Evolutionary conservation across 2,888 invertebrate species (phyloP).

Genomic region (Scaptomyza caliginosa): DNA sequence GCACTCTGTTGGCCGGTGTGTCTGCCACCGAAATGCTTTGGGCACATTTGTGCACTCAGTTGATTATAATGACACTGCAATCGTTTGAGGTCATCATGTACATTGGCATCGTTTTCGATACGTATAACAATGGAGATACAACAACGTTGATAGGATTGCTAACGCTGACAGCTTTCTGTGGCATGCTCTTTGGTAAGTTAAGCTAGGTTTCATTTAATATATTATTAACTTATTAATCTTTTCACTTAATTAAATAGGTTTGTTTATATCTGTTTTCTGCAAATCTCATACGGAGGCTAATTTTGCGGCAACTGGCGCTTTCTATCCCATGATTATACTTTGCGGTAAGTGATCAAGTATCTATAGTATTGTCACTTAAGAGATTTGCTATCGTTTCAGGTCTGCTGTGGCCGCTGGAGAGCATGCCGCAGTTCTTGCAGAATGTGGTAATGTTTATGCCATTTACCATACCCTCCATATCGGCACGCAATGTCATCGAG

Average conservation of each 20-base stretch:
- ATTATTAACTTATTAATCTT: background rate
- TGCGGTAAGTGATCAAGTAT: conserved; percentile 87
- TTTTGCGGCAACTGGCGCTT: conserved; percentile 93
- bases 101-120: conserved; percentile 83
- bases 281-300: conserved; percentile 92
- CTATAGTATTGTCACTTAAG: background rate
- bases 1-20: conserved; percentile 94
- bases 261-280: conserved; percentile 92
- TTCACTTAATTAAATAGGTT: conserved; percentile 85
- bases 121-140: conserved; percentile 83
- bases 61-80: conserved; percentile 90
- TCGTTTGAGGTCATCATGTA: conserved; percentile 85
- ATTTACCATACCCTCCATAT: conserved; percentile 91
- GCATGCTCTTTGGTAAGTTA: conserved; percentile 90
- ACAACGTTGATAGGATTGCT: conserved; percentile 87
- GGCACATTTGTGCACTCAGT: conserved; percentile 91
- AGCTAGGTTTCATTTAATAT: background rate
- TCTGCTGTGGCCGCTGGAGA: conserved; percentile 88
- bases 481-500: conserved; percentile 90
- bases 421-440: conserved; percentile 87
- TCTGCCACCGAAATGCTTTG: conserved; percentile 91
- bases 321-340: conserved; percentile 94
- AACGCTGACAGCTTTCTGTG: conserved; percentile 90
- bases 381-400: conserved; percentile 76
- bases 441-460: conserved; percentile 89